A percentile compares a stretch with the other conserved stretches of the same genome.
Conservation (phyloP, 1,140 invertebrate genomes). For the Aphis gossypii region DNA sequence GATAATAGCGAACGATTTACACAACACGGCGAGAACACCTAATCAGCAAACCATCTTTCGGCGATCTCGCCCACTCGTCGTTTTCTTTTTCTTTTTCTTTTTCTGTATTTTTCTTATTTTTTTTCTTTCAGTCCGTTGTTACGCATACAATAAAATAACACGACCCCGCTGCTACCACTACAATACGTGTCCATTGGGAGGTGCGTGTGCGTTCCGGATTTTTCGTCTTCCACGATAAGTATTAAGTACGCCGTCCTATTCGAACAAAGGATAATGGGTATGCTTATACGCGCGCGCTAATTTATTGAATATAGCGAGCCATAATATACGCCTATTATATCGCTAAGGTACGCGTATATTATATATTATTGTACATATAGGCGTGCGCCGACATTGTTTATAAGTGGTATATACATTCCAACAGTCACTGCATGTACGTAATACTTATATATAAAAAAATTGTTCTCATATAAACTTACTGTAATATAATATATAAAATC, state of each 20-base stretch:
- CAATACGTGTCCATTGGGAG: neutral
- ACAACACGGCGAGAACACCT: neutral
- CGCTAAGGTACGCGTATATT: neutral
- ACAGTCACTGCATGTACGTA: neutral
- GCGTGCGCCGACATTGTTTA: neutral
- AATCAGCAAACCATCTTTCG: neutral
- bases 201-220: neutral
- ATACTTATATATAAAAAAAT: neutral
- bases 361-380: neutral
- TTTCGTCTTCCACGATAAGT: neutral
- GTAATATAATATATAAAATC: slow-evolving; percentile 10
- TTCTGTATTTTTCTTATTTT: neutral
- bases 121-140: neutral
- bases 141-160: neutral
- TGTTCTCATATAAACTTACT: neutral
- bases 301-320: neutral
- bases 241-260: neutral
- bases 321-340: slow-evolving; percentile 14
- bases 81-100: neutral
- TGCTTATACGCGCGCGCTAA: neutral
- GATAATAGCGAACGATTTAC: neutral
- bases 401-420: neutral
- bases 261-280: neutral
- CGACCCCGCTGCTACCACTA: neutral
- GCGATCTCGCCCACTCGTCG: neutral